These are phyloP conservation scores for Pelosia muscerda DNA, from an alignment of 2,888 invertebrate species.

Conservation along the genomic window DNA sequence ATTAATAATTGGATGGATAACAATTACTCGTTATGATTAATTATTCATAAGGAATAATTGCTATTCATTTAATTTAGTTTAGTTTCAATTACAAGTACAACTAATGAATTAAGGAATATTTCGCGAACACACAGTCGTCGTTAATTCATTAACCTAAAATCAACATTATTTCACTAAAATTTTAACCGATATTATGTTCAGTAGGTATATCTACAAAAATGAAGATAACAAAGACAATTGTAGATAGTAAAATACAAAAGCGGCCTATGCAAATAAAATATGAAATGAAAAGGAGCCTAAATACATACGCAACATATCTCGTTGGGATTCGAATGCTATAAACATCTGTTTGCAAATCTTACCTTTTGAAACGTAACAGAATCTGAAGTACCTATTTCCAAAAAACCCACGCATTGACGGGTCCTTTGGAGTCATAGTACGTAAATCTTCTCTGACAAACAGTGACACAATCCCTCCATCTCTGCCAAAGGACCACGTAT, in stretches of 20 bases:
- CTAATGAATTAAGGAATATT: neutral
- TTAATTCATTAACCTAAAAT: constrained; percentile 12
- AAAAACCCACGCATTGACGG: constrained; percentile 50
- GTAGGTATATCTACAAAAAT: constrained; percentile 14
- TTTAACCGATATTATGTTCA: constrained; percentile 14
- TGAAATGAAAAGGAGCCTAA: constrained; percentile 46
- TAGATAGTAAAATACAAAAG: constrained; percentile 48
- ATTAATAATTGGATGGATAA: neutral
- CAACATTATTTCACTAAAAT: constrained; percentile 33
- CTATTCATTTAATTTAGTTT: too few relatives aligned
- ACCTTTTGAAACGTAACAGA: constrained; percentile 45
- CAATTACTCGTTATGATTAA: neutral
- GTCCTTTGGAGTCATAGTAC: constrained; percentile 61
- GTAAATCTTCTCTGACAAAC: constrained; percentile 68
- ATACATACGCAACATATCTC: constrained; percentile 42
- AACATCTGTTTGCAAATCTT: constrained; percentile 52
- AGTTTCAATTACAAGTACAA: too few relatives aligned
- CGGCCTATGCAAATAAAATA: constrained; percentile 49
- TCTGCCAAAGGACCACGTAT: constrained; percentile 68
- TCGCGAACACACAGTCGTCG: neutral
- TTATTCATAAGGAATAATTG: too few relatives aligned
- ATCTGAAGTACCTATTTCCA: constrained; percentile 34
- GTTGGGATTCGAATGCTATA: constrained; percentile 39
- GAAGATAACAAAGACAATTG: constrained; percentile 44
- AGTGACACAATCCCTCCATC: constrained; percentile 64